Evolutionary conservation across 2,888 invertebrate genomes (phyloP).

Genomic region (Aporophyla nigra): DNA sequence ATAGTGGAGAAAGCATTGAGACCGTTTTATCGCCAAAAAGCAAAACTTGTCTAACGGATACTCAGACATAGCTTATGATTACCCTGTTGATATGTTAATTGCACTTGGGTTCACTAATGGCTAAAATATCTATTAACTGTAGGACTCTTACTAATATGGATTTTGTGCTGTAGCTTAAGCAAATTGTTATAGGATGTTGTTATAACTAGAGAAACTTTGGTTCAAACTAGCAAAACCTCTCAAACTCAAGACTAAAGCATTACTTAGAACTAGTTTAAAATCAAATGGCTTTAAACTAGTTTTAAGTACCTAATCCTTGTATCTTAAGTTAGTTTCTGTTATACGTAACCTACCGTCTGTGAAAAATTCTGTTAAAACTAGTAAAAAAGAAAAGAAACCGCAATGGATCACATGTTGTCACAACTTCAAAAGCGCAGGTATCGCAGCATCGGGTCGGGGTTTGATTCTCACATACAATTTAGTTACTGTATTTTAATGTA

Average conservation of each 20-base stretch:
- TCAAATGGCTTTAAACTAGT: background rate
- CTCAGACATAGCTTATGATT: conserved; percentile 1
- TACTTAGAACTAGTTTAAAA: background rate
- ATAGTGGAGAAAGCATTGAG: conserved; percentile 2
- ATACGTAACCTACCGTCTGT: too few species aligned
- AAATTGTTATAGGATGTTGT: background rate
- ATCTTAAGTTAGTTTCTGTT: background rate
- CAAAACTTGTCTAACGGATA: conserved; percentile 18
- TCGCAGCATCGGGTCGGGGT: background rate
- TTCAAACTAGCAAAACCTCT: background rate
- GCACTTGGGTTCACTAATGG: conserved; percentile 25
- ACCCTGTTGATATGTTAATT: conserved; percentile 38
- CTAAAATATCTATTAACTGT: conserved; percentile 13
- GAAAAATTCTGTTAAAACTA: background rate
- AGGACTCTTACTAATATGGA: background rate
- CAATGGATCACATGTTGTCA: background rate
- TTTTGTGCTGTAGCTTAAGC: background rate
- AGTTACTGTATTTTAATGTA: background rate
- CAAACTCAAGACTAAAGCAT: background rate
- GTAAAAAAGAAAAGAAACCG: background rate
- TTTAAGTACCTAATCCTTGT: background rate
- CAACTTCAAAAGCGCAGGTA: background rate
- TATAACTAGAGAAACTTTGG: background rate
- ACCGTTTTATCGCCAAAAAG: background rate
- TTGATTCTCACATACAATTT: background rate